Percentiles rank a stretch among this genome's conserved stretches.
Conservation (phyloP, 30 jellyfish, hydroid and myxozoan species). For the Aurelia sp. region DNA sequence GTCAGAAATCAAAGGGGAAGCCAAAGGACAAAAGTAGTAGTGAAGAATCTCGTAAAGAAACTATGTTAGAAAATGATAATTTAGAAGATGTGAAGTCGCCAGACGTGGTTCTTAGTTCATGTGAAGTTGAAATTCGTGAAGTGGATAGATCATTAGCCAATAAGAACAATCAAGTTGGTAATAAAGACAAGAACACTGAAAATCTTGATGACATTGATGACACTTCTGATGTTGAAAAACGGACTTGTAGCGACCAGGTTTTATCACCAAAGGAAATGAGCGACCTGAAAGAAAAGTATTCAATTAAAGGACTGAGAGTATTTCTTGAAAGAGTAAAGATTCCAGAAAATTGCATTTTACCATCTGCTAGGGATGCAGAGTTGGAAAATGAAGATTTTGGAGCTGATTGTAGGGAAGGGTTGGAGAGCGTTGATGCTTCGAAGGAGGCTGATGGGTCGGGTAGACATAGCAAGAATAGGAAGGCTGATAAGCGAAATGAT, state of each 20-base stretch:
- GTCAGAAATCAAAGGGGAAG: not conserved
- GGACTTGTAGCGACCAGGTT: no score
- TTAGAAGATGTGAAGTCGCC: not conserved
- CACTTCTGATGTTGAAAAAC: no score
- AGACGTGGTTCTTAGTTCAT: not conserved
- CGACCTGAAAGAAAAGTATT: not conserved
- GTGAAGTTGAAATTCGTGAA: not conserved
- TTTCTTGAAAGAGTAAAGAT: conserved; percentile 21
- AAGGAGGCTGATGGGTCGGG: not conserved
- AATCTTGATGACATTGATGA: not conserved
- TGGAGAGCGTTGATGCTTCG: not conserved
- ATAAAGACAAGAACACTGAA: not conserved
- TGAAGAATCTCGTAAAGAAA: not conserved
- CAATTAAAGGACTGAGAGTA: conserved; percentile 20
- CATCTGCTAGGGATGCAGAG: not conserved
- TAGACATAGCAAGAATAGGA: not conserved
- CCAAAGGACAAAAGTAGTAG: not conserved
- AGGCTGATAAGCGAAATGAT: not conserved
- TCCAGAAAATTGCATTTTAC: conserved; percentile 3
- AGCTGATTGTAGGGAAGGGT: not conserved
- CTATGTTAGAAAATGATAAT: not conserved
- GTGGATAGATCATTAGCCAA: not conserved
- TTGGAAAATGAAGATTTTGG: not conserved
- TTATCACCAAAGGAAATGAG: no score
- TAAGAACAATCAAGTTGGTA: no score